Evolutionary conservation across 2,888 invertebrate species (phyloP).

Genomic region (Yponomeuta malinellus): DNA sequence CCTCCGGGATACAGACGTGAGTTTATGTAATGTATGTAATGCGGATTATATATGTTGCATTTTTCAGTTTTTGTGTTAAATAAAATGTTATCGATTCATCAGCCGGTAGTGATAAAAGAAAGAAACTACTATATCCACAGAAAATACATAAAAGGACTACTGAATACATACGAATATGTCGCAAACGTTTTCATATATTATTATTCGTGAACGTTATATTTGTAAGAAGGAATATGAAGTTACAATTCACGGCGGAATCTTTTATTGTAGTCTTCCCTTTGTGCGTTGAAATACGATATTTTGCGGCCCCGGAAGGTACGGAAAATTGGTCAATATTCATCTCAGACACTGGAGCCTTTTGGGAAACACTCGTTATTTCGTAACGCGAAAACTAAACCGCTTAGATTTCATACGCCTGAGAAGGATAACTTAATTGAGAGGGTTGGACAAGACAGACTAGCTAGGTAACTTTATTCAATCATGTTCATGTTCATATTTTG

Average conservation of each 20-base stretch:
- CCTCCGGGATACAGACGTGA: too few species aligned
- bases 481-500: background rate
- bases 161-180: too few species aligned
- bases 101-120: too few species aligned
- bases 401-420: background rate
- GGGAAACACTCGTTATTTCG: background rate
- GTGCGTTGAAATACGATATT: background rate
- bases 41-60: too few species aligned
- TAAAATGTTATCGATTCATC: too few species aligned
- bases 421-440: conserved; percentile 1
- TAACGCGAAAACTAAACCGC: background rate
- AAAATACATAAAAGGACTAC: too few species aligned
- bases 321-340: background rate
- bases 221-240: background rate
- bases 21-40: too few species aligned
- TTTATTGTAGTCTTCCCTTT: background rate
- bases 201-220: background rate
- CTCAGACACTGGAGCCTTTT: background rate
- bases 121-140: too few species aligned
- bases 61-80: too few species aligned
- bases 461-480: background rate
- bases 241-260: background rate
- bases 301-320: background rate
- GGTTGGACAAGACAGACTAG: background rate
- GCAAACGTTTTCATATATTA: too few species aligned